A percentile compares a stretch with the other conserved stretches of the same genome.
Conservation (phyloP, 2,888 invertebrate genomes). For the Protonemura montana region DNA sequence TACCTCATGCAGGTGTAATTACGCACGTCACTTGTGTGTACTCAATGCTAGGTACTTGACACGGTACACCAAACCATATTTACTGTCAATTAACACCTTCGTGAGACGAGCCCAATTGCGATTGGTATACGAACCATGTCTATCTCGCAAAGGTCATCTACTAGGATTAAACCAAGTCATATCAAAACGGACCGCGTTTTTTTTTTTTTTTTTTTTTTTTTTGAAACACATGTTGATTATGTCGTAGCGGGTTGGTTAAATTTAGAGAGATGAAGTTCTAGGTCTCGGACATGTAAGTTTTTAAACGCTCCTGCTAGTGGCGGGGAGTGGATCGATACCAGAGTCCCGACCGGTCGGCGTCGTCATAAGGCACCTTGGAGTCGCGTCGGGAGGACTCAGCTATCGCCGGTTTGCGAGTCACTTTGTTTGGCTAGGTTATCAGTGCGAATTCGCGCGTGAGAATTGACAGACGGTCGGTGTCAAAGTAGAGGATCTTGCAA, state of each 20-base stretch:
- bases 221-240: neutral
- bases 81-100: neutral
- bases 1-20: no score
- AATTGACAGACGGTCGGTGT: neutral
- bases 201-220: neutral
- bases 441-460: neutral
- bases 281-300: neutral
- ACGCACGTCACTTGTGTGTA: neutral
- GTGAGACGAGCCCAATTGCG: neutral
- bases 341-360: neutral
- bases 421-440: neutral
- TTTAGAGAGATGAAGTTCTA: neutral
- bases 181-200: neutral
- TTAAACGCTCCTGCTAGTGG: neutral
- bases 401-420: neutral
- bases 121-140: no score
- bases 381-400: neutral
- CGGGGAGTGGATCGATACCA: neutral
- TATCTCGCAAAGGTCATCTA: neutral
- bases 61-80: neutral
- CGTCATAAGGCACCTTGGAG: neutral
- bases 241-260: neutral
- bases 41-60: neutral
- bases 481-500: neutral
- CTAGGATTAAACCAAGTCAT: neutral